A percentile compares a stretch with the other conserved stretches of the same genome.
Evolutionary conservation across 1,140 invertebrate species (phyloP).

Genomic region (Gryon sp.): DNA sequence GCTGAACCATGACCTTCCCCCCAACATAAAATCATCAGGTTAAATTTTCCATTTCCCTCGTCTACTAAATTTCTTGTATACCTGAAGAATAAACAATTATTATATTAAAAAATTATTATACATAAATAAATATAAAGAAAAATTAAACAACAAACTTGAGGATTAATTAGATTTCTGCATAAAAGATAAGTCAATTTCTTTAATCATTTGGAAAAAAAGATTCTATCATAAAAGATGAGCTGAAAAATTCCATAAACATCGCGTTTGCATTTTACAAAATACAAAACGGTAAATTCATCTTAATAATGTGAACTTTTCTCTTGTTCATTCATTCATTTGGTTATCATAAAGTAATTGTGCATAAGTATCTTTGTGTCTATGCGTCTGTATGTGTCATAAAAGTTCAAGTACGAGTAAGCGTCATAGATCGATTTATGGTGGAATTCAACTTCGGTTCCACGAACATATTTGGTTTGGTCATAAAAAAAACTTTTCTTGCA

Average conservation of each 20-base stretch:
- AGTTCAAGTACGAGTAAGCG: not conserved
- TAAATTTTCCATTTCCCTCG: conserved; percentile 97
- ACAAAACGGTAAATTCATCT: too few relatives aligned
- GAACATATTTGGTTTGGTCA: not conserved
- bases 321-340: conserved; percentile 8
- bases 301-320: not conserved
- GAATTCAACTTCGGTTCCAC: not conserved
- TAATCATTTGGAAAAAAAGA: not conserved
- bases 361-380: too few relatives aligned
- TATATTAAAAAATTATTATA: not conserved
- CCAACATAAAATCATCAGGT: conserved; percentile 98
- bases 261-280: too few relatives aligned
- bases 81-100: conserved; percentile 80
- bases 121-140: too few relatives aligned
- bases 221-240: too few relatives aligned
- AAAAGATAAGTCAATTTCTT: too few relatives aligned
- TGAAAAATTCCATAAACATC: too few relatives aligned
- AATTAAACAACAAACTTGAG: too few relatives aligned
- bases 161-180: too few relatives aligned
- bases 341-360: too few relatives aligned
- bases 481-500: too few relatives aligned
- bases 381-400: not conserved
- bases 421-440: not conserved
- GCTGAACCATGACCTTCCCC: conserved; percentile 95
- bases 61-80: conserved; percentile 97